Evolutionary conservation across 2,797 vertebrate genomes (phyloP).

Genomic region (Scarus forsteni): DNA sequence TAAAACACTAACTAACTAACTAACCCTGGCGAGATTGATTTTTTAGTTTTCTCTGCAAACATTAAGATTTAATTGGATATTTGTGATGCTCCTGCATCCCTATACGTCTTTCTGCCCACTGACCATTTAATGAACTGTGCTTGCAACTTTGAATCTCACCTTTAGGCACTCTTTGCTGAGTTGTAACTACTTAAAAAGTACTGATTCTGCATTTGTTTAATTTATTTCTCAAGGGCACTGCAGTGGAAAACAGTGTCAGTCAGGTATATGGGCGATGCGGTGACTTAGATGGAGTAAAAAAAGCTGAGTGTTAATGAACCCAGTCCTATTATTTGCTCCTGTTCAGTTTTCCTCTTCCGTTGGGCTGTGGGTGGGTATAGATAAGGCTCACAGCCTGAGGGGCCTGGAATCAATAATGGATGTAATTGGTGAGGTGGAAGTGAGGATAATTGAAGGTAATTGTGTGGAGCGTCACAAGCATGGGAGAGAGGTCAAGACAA

Average conservation of each 20-base stretch:
- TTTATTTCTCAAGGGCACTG: conserved; percentile 51
- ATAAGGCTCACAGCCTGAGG: conserved; percentile 68
- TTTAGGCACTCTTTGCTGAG: neutral
- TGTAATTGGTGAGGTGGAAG: conserved; percentile 84
- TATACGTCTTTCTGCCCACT: neutral
- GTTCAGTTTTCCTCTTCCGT: conserved; percentile 38
- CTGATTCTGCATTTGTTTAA: conserved; percentile 15
- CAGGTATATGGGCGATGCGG: conserved; percentile 4
- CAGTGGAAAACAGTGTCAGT: conserved; percentile 23
- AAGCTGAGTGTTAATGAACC: conserved; percentile 55
- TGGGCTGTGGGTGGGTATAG: conserved; percentile 61
- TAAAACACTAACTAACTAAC: too few species aligned
- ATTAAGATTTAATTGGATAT: neutral
- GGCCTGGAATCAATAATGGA: conserved; percentile 80
- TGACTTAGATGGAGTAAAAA: conserved; percentile 44
- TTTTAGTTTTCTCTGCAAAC: neutral
- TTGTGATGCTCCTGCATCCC: neutral
- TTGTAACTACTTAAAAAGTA: neutral
- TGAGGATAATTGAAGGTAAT: conserved; percentile 85
- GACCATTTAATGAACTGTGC: neutral
- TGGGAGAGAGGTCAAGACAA: conserved; percentile 62
- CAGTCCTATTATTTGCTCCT: conserved; percentile 53
- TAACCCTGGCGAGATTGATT: neutral
- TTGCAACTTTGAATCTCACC: neutral
- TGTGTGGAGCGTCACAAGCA: conserved; percentile 68